These are phyloP conservation scores for Ligdia adustata DNA, from an alignment of 2,888 invertebrate species.

Conservation along the genomic window DNA sequence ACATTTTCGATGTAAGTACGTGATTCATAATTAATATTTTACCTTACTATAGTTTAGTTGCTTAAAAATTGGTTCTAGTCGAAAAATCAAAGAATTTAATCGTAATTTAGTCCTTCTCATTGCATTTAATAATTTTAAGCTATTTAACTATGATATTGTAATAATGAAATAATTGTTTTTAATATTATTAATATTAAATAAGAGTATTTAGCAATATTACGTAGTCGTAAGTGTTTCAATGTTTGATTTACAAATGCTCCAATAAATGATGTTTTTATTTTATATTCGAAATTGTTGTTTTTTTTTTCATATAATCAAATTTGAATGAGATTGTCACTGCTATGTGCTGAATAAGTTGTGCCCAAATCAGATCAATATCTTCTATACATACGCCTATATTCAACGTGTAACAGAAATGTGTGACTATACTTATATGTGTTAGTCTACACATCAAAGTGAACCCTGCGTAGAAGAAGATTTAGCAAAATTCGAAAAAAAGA, in stretches of 20 bases:
- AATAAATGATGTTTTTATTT: slow-evolving; percentile 70
- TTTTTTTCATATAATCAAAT: too few relatives aligned
- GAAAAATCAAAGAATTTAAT: slow-evolving; percentile 15
- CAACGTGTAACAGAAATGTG: too few relatives aligned
- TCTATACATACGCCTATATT: too few relatives aligned
- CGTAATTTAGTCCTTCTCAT: slow-evolving; percentile 25
- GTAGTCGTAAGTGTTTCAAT: slow-evolving; percentile 46
- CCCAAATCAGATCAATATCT: too few relatives aligned
- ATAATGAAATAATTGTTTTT: slow-evolving; percentile 30
- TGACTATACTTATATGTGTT: too few relatives aligned
- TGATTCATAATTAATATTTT: background rate
- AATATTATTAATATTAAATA: slow-evolving; percentile 36
- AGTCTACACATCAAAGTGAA: too few relatives aligned
- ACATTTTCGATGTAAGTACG: too few relatives aligned
- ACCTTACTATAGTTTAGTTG: background rate
- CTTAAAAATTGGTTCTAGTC: slow-evolving; percentile 29
- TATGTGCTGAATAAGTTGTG: too few relatives aligned
- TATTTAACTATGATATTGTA: slow-evolving; percentile 13
- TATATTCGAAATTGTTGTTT: slow-evolving; percentile 63
- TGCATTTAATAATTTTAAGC: slow-evolving; percentile 36
- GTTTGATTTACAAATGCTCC: slow-evolving; percentile 52
- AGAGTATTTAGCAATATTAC: slow-evolving; percentile 40
- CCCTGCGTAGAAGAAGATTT: too few relatives aligned
- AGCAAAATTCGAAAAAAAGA: too few relatives aligned
- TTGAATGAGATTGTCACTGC: too few relatives aligned